phyloP scores from a whole-genome alignment of 2,797 vertebrate genomes.

The Acanthopagrus latus region DNA sequence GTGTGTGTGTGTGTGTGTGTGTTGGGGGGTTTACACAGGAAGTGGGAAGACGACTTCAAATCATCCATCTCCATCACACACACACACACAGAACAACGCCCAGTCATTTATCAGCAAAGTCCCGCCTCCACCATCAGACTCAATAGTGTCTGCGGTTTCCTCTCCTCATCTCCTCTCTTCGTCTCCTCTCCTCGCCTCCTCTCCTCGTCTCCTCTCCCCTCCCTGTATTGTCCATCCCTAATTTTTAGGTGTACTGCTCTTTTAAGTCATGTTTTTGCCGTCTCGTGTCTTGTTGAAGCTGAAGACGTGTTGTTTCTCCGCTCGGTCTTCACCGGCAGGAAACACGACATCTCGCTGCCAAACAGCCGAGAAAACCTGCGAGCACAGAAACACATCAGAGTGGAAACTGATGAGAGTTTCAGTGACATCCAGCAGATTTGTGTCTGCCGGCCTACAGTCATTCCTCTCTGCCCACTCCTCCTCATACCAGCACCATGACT shows the following conservation, averaged over 20 bases:
- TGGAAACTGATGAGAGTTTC: neutral
- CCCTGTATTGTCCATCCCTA: too few species aligned
- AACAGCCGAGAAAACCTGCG: neutral
- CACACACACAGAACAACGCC: slow-evolving; percentile 39
- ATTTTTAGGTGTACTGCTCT: too few species aligned
- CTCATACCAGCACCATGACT: slow-evolving; percentile 42
- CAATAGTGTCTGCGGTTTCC: slow-evolving; percentile 36
- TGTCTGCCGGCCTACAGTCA: slow-evolving; percentile 54
- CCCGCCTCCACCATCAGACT: slow-evolving; percentile 44
- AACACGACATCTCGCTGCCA: neutral
- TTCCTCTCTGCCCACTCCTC: slow-evolving; percentile 68
- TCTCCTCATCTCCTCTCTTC: too few species aligned
- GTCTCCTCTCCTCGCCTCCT: too few species aligned
- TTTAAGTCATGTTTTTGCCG: too few species aligned
- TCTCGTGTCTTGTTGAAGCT: too few species aligned
- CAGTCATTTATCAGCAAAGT: slow-evolving; percentile 59
- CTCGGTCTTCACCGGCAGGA: neutral
- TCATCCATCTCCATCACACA: slow-evolving; percentile 26
- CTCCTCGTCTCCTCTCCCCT: too few species aligned
- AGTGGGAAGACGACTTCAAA: slow-evolving; percentile 49
- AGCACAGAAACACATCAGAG: slow-evolving; percentile 4
- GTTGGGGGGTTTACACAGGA: slow-evolving; percentile 49
- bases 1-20: slow-evolving; percentile 12
- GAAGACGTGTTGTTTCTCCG: too few species aligned
- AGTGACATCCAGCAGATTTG: slow-evolving; percentile 3